Conservation (phyloP, 2,113 vertebrate species). For the Pterophyllum scalare region DNA sequence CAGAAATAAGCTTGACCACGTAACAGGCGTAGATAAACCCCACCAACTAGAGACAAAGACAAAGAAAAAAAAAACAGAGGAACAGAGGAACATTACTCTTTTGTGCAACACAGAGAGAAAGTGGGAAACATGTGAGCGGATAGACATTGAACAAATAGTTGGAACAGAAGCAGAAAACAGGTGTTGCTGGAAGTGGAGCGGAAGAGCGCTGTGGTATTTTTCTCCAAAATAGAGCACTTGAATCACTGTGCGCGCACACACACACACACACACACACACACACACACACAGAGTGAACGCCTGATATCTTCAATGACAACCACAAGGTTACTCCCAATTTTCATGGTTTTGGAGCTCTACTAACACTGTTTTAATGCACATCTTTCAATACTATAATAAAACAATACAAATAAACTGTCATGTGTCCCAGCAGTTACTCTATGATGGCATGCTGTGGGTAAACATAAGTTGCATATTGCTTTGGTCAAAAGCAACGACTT, state of each 20-base stretch:
- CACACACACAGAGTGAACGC: not conserved
- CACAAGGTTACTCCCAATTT: slow-evolving; percentile 39
- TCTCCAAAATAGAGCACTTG: slow-evolving; percentile 52
- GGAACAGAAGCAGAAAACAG: slow-evolving; percentile 48
- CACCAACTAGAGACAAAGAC: slow-evolving; percentile 88
- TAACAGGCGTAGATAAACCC: slow-evolving; percentile 99
- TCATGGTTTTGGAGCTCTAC: not conserved
- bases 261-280: slow-evolving; percentile 20
- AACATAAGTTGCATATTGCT: not conserved
- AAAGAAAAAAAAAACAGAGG: slow-evolving; percentile 15
- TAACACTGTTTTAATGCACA: not conserved
- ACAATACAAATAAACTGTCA: not conserved
- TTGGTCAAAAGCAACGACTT: not conserved
- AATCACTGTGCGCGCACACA: slow-evolving; percentile 28
- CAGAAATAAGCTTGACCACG: slow-evolving; percentile 98
- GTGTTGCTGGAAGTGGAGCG: slow-evolving; percentile 67
- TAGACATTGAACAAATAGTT: slow-evolving; percentile 8
- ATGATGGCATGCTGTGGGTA: not conserved
- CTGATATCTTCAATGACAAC: slow-evolving; percentile 35
- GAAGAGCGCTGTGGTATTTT: slow-evolving; percentile 45
- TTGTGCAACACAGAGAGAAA: not conserved
- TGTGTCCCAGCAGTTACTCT: not conserved
- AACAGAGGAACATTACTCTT: slow-evolving; percentile 11
- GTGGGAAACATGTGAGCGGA: not conserved
- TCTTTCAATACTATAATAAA: not conserved